Evolutionary conservation across 2,888 invertebrate genomes (phyloP), one percentile per base, ranked within the genome.

Genomic region (Parnassius smintheus): DNA sequence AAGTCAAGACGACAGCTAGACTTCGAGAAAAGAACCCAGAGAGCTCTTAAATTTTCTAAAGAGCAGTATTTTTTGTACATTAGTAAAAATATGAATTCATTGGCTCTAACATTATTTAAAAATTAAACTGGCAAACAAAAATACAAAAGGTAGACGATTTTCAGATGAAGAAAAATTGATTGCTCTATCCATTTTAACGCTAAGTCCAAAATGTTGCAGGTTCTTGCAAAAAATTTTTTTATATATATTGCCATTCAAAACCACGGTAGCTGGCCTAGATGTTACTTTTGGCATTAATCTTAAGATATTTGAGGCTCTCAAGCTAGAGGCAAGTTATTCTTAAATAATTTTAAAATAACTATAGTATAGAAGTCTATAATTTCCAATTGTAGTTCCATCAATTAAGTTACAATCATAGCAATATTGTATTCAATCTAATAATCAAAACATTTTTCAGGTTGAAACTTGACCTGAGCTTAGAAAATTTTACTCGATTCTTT

Each of bases 181-280:
- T 42, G 60, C 60, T 10, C 42, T 67, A 10, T 22, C 62, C 10
- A 61, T 67, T 11, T 52, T 64, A 58, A 65, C 64, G 46, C 65
- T 64, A 53, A 61, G 67, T 46, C 67, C 65, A 3, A 67, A 65
- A 56, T 67, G 63, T 18, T 25, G 2, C 25, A 58, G 58, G 59
- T 58, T 69, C 50, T 49, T 71, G 9, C 66, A 68, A 18, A 69
- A 65, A 51, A 71, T 1, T 1, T 18, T 0, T 18, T 18, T 70
- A 12, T 72, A 70, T 60, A 68, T 68, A 11, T 44, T 70, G 35
- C 70, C 70, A 8, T 66, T 67, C 10, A 62, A 55, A 54, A 41
- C 58, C 2, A 70, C 66, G 2, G 42, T 70, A 13, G 18, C 18
- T 18, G 18, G 63, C 66, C 10, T 67, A 65, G 3, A 3, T 25